Conservation (phyloP, 35 echinoderm and acorn worm genomes). For the Anneissia japonica region DNA sequence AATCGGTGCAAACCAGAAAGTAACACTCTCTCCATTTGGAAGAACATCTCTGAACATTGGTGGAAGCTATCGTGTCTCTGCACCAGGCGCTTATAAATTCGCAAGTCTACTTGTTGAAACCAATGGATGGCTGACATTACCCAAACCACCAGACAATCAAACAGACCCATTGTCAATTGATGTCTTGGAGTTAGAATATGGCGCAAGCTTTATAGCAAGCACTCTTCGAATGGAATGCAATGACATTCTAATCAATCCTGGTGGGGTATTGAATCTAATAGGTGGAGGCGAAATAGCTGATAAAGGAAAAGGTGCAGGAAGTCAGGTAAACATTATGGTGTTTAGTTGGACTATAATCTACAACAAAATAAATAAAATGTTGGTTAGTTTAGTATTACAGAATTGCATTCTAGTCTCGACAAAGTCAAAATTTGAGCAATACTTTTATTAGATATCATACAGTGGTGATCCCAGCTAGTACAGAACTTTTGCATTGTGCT, state of each 20-base stretch:
- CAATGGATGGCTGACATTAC: conserved; percentile 38
- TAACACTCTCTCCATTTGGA: conserved; percentile 56
- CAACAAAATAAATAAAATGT: too few species aligned
- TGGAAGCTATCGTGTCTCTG: conserved; percentile 58
- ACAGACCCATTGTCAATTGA: conserved; percentile 41
- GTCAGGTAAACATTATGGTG: conserved; percentile 34
- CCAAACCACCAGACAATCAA: neutral
- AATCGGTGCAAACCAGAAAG: conserved; percentile 41
- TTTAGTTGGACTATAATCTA: too few species aligned
- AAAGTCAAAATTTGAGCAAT: too few species aligned
- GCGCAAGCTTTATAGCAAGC: conserved; percentile 27
- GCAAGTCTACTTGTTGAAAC: conserved; percentile 49
- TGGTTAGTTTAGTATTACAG: too few species aligned
- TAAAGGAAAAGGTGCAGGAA: conserved; percentile 52
- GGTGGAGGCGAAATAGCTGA: conserved; percentile 42
- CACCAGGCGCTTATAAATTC: conserved; percentile 60
- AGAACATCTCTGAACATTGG: conserved; percentile 58
- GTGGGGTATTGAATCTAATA: conserved; percentile 51
- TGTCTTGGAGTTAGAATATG: conserved; percentile 61
- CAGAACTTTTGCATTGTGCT: too few species aligned
- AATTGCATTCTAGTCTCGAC: too few species aligned
- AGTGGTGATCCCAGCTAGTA: too few species aligned
- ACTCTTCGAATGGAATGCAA: conserved; percentile 40
- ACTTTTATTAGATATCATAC: too few species aligned
- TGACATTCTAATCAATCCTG: conserved; percentile 66